phyloP scores from a whole-genome alignment of 2,797 vertebrate species.

The Sylvilagus floridanus region DNA sequence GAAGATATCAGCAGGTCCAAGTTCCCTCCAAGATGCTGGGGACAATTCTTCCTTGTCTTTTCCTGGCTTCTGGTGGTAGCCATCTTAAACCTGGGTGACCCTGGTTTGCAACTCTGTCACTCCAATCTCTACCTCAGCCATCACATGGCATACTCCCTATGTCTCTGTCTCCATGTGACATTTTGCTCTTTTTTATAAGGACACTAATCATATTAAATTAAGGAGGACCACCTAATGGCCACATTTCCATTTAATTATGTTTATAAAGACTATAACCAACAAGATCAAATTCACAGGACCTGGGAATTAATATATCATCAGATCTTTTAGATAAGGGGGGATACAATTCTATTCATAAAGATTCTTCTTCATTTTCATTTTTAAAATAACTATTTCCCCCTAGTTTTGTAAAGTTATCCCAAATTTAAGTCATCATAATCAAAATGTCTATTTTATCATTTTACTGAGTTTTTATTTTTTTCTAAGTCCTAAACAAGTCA shows the following conservation, averaged over 20 bases:
- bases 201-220: not conserved
- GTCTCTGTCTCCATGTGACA: not conserved
- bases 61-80: not conserved
- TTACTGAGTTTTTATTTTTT: not conserved
- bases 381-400: not conserved
- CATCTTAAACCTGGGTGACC: not conserved
- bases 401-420: not conserved
- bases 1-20: not conserved
- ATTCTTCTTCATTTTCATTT: not conserved
- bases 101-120: not conserved
- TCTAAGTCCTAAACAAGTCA: conserved; percentile 3
- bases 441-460: not conserved
- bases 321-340: not conserved
- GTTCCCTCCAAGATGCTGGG: not conserved
- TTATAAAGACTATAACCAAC: not conserved
- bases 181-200: not conserved
- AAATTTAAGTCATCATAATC: not conserved
- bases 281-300: not conserved
- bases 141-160: not conserved
- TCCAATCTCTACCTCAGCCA: not conserved
- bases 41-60: not conserved
- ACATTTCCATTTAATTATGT: not conserved
- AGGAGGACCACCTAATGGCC: not conserved
- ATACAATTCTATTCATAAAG: not conserved
- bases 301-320: not conserved